A percentile compares a stretch with the other conserved stretches of the same genome.
Conservation (phyloP, 2,888 invertebrate genomes). For the Pyrocoelia pectoralis region DNA sequence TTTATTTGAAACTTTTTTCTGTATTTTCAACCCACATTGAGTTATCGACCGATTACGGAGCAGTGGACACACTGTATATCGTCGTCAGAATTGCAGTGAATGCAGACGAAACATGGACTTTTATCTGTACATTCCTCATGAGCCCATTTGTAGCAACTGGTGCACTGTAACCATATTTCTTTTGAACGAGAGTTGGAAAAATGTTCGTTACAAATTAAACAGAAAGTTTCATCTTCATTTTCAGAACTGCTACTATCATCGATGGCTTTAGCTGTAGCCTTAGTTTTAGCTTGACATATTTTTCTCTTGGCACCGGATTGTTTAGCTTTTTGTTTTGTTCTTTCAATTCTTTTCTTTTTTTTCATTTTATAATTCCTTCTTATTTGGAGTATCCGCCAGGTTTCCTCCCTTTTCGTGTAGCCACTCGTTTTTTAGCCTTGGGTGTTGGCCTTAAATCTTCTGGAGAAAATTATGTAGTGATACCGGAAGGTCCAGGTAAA, state of each 20-base stretch:
- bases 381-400: neutral
- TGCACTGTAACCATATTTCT: neutral
- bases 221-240: neutral
- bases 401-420: neutral
- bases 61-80: no score
- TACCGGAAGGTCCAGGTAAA: neutral
- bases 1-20: no score
- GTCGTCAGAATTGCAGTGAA: neutral
- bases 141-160: neutral
- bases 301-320: neutral
- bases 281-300: neutral
- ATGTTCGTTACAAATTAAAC: no score
- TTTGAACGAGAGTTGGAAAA: neutral
- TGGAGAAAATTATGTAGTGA: neutral
- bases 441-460: neutral
- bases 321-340: neutral
- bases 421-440: neutral
- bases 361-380: neutral
- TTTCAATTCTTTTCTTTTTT: neutral
- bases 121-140: neutral
- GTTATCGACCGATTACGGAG: no score
- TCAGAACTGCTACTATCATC: constrained; percentile 5
- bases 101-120: neutral
- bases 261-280: neutral
- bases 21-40: no score